Evolutionary conservation across 2,888 invertebrate genomes (phyloP), one percentile per base, ranked within the genome.

Genomic region (Lithophane leautieri): DNA sequence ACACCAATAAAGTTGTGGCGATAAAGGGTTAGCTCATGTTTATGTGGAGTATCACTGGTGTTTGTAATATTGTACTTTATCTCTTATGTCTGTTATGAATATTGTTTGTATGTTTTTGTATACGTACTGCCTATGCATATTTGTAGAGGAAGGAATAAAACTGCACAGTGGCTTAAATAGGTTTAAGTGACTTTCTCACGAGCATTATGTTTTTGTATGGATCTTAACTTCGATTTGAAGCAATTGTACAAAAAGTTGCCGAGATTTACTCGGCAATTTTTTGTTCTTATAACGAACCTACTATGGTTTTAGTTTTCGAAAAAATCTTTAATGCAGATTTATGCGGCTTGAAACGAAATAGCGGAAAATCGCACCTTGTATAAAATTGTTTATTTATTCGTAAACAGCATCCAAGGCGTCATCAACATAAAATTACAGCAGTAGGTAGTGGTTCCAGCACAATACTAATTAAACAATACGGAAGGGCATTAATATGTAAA

Each of bases 1-100:
- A 63, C 42, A 83, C 86, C 89, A 90, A 93, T 92, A 90, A 91
- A 91, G 88, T 86, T 88, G 81, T 73, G 74, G 73, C 70, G 76
- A 81, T 78, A 86, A 84, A 83, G 83, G 78, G 72, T 81, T 79
- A 54, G 71, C 54, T 81, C 61, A 44, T 77, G 73, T 69, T 54
- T 69, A 52, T 69, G 42, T 60, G n/a, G 63, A 78, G 50, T 83
- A 70, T 70, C 54, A 65, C n/a, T 70, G 60, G 74, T 62, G 28
- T 75, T 73, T 65, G 47, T 76, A 63, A 75, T 62, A 28, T 75
- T 78, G 54, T 80, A 71, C 60, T 81, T 81, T 81, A 66, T 65
- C 44, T 70, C 7, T 75, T 74, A 19, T 56, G 40, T 70, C 42
- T 72, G n/a, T 56, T 34, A 70, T 56, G 65, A 85, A 73, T 71